phyloP scores from a whole-genome alignment of 2,888 invertebrate species.

The Colostygia pectinataria region DNA sequence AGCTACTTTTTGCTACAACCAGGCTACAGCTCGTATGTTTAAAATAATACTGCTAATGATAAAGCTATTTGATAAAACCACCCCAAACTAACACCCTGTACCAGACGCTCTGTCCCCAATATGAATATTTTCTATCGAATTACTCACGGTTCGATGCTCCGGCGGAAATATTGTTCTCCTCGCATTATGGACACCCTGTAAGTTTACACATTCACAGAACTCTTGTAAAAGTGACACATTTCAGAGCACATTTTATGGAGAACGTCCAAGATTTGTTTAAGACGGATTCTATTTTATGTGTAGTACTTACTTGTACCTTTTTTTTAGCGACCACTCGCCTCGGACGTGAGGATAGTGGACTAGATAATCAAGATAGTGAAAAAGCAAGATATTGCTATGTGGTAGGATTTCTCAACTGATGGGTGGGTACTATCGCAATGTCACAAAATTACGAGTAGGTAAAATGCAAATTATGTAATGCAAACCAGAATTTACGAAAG shows the following conservation, averaged over 20 bases:
- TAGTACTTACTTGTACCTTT: too few species aligned
- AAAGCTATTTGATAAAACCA: conserved; percentile 17
- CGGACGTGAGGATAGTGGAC: too few species aligned
- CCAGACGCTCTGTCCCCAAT: conserved; percentile 62
- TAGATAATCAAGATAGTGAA: too few species aligned
- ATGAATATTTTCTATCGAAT: conserved; percentile 83
- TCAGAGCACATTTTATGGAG: conserved; percentile 23
- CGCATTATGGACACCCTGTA: conserved; percentile 63
- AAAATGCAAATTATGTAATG: too few species aligned
- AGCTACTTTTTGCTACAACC: too few species aligned
- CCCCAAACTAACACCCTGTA: conserved; percentile 46
- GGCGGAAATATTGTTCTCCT: conserved; percentile 79
- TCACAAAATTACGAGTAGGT: too few species aligned
- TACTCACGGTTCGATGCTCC: conserved; percentile 76
- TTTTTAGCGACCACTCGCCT: too few species aligned
- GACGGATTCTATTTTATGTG: conserved; percentile 17
- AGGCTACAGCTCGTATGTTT: conserved; percentile 24
- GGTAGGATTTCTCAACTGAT: too few species aligned
- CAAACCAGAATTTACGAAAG: too few species aligned
- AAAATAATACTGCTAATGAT: neutral
- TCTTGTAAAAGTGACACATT: conserved; percentile 21
- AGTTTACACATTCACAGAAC: conserved; percentile 49
- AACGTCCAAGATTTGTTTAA: conserved; percentile 17
- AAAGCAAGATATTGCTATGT: too few species aligned
- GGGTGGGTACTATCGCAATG: too few species aligned